Percentiles rank a stretch among this genome's conserved stretches.
Evolutionary conservation across 2,888 invertebrate species (phyloP).

Genomic region (Cloeon dipterum): DNA sequence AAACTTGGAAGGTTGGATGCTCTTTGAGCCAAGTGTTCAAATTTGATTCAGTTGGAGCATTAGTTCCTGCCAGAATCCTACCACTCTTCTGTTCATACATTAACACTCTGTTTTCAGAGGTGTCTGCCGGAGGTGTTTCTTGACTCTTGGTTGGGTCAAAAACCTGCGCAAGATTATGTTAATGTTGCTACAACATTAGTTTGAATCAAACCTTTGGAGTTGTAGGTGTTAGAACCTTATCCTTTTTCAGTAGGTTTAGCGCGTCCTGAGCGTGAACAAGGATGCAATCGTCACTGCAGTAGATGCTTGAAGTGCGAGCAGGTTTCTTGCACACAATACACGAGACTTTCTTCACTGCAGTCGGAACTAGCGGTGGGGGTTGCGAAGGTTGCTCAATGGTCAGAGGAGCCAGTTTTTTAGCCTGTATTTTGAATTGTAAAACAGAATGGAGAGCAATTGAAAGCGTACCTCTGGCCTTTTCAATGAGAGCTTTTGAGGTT

Average conservation of each 20-base stretch:
- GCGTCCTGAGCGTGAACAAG: conserved; percentile 55
- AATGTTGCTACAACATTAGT: too few relatives aligned
- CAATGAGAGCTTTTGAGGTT: too few relatives aligned
- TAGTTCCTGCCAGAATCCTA: conserved; percentile 45
- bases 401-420: too few relatives aligned
- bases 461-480: too few relatives aligned
- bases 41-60: conserved; percentile 59
- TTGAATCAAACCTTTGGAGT: conserved; percentile 1
- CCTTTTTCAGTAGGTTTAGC: conserved; percentile 9
- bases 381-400: too few relatives aligned
- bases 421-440: too few relatives aligned
- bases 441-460: too few relatives aligned
- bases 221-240: too few relatives aligned
- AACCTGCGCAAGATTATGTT: too few relatives aligned
- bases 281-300: conserved; percentile 76
- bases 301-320: conserved; percentile 60
- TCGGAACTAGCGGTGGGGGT: too few relatives aligned
- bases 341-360: conserved; percentile 15
- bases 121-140: neutral
- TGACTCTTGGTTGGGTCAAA: too few relatives aligned
- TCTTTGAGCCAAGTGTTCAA: conserved; percentile 64
- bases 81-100: conserved; percentile 70
- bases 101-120: conserved; percentile 24
- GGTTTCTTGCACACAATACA: conserved; percentile 59
- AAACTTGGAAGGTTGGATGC: conserved; percentile 72